Evolutionary conservation across 2,113 vertebrate genomes (phyloP), one percentile per base, ranked within the genome.

Genomic region (Pleuronectes platessa): DNA sequence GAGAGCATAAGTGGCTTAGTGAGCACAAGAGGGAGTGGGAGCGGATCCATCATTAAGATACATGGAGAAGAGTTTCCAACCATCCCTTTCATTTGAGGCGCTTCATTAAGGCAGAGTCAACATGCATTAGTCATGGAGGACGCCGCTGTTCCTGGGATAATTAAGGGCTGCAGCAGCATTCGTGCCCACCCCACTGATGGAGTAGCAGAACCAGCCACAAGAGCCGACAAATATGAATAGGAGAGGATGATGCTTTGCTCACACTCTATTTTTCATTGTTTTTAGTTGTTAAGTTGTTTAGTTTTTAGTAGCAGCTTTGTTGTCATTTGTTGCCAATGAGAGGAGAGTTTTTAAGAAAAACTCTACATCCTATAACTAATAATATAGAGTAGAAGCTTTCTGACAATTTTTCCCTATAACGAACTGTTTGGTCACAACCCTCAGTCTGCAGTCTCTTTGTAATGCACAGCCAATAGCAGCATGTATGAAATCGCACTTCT

Each of bases 81-180:
- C 62, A 21, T 86, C 81, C 66, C 79, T 63, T 82, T 84, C 78
- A 86, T 92, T 86, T 74, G 84, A 87, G 79, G 72, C 45, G 79
- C 88, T 90, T 93, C 91, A 93, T 93, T 72, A 92, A 67, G 64
- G 77, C 83, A 88, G 85, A 84, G 90, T 91, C 90, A 92, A 91
- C 86, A 89, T 74, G 79, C 85, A 87, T 93, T 91, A 92, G 89
- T 90, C 86, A 90, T 86, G 45, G 85, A 49, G 26, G 63, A 61
- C 67, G 40, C 62, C 2, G 21, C 75, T 74, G 77, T 80, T 87
- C 56, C 59, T 27, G 73, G 78, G 71, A 73, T 86, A 89, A 91
- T 88, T 88, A 90, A 83, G 68, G 71, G 68, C 64, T 63, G 74
- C 83, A 65, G 65, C 71, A 74, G 68, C n/a, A 27, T 62, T 75